These are phyloP conservation scores for Brienomyrus longianalis DNA, from an alignment of 2,113 vertebrate genomes.

Conservation along the genomic window DNA sequence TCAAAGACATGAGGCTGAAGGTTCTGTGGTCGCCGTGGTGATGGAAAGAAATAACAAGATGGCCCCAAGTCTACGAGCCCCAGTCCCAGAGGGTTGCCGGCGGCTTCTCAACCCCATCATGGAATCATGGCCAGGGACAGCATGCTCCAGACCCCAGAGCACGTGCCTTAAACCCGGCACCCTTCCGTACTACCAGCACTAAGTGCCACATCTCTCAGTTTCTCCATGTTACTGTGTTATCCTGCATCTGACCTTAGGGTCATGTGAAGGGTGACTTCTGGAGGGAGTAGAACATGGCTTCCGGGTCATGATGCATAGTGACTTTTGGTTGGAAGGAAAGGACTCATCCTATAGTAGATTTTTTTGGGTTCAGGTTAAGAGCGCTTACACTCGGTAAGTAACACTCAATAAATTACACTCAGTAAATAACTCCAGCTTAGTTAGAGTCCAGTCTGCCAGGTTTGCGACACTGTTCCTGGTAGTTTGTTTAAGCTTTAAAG, in stretches of 20 bases:
- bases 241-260: background rate
- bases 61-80: slow-evolving; percentile 45
- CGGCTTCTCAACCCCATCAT: background rate
- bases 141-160: background rate
- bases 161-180: slow-evolving; percentile 33
- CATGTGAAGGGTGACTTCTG: background rate
- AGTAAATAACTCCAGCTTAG: background rate
- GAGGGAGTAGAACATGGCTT: background rate
- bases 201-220: background rate
- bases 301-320: background rate
- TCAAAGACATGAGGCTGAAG: slow-evolving; percentile 50
- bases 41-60: slow-evolving; percentile 50
- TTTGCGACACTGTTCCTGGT: background rate
- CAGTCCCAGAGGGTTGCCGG: slow-evolving; percentile 27
- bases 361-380: background rate
- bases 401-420: background rate
- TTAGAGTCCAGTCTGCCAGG: background rate
- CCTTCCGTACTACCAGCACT: slow-evolving; percentile 35
- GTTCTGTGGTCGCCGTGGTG: slow-evolving; percentile 36
- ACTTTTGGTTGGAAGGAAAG: background rate
- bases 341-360: background rate
- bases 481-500: background rate
- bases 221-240: background rate
- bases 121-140: background rate
- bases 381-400: background rate